Evolutionary conservation across 2,888 invertebrate species (phyloP), one percentile per base, ranked within the genome.

Genomic region (Tetropium fuscum): DNA sequence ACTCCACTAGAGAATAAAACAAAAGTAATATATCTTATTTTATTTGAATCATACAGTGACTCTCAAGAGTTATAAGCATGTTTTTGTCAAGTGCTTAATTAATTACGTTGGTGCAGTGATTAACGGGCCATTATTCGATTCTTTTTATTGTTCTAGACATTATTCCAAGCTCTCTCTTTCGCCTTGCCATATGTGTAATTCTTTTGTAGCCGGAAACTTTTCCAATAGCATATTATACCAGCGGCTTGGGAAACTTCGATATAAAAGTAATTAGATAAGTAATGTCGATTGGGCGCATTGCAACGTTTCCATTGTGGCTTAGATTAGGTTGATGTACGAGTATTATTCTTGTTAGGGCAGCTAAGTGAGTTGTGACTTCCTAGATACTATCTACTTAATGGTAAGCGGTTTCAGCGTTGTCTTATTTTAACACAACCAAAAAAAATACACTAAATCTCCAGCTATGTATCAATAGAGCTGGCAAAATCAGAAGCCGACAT

Each of bases 61-160:
- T 34, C 40, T 51, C 16, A 16, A 27, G 40, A 40, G 40, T 22
- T 40, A 51, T 51, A 58, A 58, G 53, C 58, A 48, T 58, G 58
- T 60, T 60, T 55, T 56, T 56, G 60, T 60, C 60, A 56, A 60
- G 55, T 25, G 47, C 22, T 25, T 56, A 56, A 60, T 60, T 60
- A 60, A 60, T 60, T 47, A 44, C 51, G 30, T 43, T 49, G 55
- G 45, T 32, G 43, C 44, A 13, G 51, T 60, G 60, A 60, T 60
- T 56, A 60, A 60, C 56, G 60, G 56, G 36, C 56, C 45, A 60
- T 60, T 56, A 60, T 53, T 44, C 45, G 45, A 44, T 38, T 51
- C 49, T 56, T 56, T 59, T 60, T 56, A 55, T 60, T 56, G 53
- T 60, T 36, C 44, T 16, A 19, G 51, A 18, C 51, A 36, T 51